phyloP scores from a whole-genome alignment of 1,140 invertebrate species.

The Drosophila subpulchrella region DNA sequence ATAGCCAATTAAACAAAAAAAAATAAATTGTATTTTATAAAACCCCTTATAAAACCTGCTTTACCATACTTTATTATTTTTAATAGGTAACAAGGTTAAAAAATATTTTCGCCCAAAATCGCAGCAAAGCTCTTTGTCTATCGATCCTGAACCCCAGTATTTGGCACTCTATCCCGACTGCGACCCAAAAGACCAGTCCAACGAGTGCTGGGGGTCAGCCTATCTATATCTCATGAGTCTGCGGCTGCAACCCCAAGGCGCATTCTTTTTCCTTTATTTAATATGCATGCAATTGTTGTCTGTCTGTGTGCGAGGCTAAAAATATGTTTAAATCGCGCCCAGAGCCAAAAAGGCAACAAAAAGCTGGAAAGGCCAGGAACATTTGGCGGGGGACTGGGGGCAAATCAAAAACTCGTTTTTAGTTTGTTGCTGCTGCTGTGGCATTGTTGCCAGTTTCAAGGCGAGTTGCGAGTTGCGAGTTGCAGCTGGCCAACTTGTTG shows the following conservation, averaged over 20 bases:
- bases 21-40: neutral
- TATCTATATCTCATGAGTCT: constrained; percentile 70
- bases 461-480: constrained; percentile 61
- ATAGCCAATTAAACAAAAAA: constrained; percentile 35
- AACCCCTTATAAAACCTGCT: too few relatives aligned
- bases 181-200: constrained; percentile 62
- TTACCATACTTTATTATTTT: too few relatives aligned
- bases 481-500: constrained; percentile 69
- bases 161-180: neutral
- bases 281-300: constrained; percentile 81
- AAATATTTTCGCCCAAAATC: neutral
- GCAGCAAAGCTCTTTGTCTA: neutral
- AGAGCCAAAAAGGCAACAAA: constrained; percentile 51
- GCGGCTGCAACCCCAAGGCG: constrained; percentile 51
- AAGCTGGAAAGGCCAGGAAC: constrained; percentile 22
- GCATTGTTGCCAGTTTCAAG: constrained; percentile 73
- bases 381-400: constrained; percentile 8
- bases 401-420: constrained; percentile 63
- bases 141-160: constrained; percentile 1
- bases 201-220: constrained; percentile 75
- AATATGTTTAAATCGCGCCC: constrained; percentile 82
- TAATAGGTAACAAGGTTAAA: too few relatives aligned
- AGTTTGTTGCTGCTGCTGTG: constrained; percentile 37
- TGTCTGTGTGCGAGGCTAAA: constrained; percentile 67
- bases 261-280: constrained; percentile 65